Base-by-base conservation (phyloP, 2,888 invertebrate species). In the Parasteatoda lunata region DNA sequence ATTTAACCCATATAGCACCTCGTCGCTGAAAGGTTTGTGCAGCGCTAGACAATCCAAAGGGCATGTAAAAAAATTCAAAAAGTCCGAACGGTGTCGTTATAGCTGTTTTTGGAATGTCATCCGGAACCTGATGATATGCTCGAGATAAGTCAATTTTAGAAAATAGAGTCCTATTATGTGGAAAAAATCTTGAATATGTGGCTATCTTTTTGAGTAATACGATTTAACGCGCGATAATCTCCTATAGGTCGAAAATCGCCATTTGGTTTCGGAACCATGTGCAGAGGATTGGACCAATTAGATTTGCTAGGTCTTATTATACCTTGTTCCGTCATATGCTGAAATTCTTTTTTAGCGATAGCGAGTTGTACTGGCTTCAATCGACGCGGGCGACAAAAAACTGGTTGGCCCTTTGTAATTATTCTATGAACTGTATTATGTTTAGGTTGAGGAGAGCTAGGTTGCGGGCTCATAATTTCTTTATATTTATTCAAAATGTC, bases 221-320 rank as follows among this genome's bases (percentile, higher is more conserved):
- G 7, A 72, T 72, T 72, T 11, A 72, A 15, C 0, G 47, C 48
- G 8, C 72, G 47, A 49, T 72, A 72, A 48, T 72, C 72, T 6
- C 71, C 72, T 6, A 11, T 72, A n/a, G 72, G 72, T 6, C 4
- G 47, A 5, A 6, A 72, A 4, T 72, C 51, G 4, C 73, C 54
- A 15, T 73, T 73, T 5, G 73, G 30, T 15, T 73, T 73, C 11
- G 54, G 52, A 7, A 54, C 73, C 54, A 73, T 3, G 11, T 73
- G 73, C n/a, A 73, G 30, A 6, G 73, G 73, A 11, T 54, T 73
- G 13, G 73, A 51, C 73, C 73, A 73, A 52, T 54, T 73, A 5
- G 54, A 54, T 8, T 73, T 73, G 30, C 15, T 54, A 3, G 73
- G 54, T 0, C 2, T 8, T 9, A n/a, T 11, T 15, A 73, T 54